These are phyloP conservation scores for Enteromius afrohamiltoni DNA, from an alignment of 2,797 vertebrate species.

Conservation along the genomic window DNA sequence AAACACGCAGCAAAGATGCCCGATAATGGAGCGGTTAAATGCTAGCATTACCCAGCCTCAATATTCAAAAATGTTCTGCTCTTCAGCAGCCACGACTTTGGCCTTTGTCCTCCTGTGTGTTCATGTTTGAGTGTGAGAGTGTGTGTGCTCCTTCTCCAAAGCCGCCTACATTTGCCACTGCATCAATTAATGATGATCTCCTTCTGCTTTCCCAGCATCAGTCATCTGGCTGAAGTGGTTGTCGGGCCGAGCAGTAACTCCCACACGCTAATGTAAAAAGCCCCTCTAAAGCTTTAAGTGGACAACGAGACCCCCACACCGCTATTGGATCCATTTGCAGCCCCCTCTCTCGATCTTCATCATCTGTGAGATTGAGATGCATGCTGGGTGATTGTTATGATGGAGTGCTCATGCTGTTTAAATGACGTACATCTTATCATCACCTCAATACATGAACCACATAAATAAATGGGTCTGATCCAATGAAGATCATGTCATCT, in stretches of 20 bases:
- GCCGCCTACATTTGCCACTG: constrained; percentile 66
- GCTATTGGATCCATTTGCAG: constrained; percentile 55
- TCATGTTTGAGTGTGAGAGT: constrained; percentile 33
- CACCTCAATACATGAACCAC: not conserved
- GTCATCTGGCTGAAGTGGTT: constrained; percentile 63
- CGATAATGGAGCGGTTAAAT: constrained; percentile 42
- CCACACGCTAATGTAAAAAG: constrained; percentile 60
- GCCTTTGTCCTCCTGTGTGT: constrained; percentile 54
- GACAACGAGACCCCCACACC: constrained; percentile 55
- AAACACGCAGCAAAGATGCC: constrained; percentile 11
- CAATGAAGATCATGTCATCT: constrained; percentile 1
- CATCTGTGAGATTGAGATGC: constrained; percentile 41
- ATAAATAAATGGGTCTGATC: constrained; percentile 11
- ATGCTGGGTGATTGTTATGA: constrained; percentile 17
- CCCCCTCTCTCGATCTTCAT: constrained; percentile 38
- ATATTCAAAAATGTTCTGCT: constrained; percentile 46
- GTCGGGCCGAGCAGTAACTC: constrained; percentile 59
- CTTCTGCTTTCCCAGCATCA: constrained; percentile 64
- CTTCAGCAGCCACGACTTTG: constrained; percentile 56
- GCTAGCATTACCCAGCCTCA: constrained; percentile 23
- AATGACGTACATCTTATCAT: constrained; percentile 21
- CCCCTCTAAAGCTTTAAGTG: constrained; percentile 56
- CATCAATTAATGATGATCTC: constrained; percentile 67
- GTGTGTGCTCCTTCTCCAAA: constrained; percentile 45
- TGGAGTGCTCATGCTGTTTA: constrained; percentile 29